Evolutionary conservation across 2,113 vertebrate genomes (phyloP).

Genomic region (Gracilinanus agilis): DNA sequence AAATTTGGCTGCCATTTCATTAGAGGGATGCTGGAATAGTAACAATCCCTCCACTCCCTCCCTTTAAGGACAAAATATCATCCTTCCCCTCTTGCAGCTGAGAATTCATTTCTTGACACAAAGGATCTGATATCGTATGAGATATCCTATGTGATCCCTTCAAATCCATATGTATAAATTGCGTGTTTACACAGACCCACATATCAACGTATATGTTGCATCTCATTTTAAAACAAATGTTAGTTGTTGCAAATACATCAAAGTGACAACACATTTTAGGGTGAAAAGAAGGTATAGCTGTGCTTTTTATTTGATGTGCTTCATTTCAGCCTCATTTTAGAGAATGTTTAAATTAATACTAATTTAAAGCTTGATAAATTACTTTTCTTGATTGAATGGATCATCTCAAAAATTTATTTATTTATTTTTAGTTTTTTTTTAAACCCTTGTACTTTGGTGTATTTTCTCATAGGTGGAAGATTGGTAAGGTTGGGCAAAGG

Average conservation of each 20-base stretch:
- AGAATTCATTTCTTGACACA: neutral
- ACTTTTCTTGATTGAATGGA: neutral
- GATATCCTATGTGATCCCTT: neutral
- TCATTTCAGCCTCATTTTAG: neutral
- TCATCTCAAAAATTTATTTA: neutral
- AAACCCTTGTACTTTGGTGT: no score
- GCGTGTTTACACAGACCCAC: neutral
- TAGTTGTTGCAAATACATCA: neutral
- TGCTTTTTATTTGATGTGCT: neutral
- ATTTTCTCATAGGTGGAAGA: no score
- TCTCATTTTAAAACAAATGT: constrained; percentile 17
- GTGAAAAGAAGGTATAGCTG: neutral
- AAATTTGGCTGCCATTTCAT: constrained; percentile 38
- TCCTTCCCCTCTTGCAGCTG: neutral
- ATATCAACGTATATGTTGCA: neutral
- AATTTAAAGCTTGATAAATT: neutral
- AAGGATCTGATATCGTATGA: constrained; percentile 14
- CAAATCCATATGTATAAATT: constrained; percentile 15
- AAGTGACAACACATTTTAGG: neutral
- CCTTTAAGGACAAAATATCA: constrained; percentile 29
- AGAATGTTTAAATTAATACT: neutral
- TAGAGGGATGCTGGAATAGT: constrained; percentile 35
- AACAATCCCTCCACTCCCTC: neutral
- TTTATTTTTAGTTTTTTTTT: no score
- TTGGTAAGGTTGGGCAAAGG: no score